Evolutionary conservation across 2,888 invertebrate species (phyloP).

Genomic region (Microplitis manilae): DNA sequence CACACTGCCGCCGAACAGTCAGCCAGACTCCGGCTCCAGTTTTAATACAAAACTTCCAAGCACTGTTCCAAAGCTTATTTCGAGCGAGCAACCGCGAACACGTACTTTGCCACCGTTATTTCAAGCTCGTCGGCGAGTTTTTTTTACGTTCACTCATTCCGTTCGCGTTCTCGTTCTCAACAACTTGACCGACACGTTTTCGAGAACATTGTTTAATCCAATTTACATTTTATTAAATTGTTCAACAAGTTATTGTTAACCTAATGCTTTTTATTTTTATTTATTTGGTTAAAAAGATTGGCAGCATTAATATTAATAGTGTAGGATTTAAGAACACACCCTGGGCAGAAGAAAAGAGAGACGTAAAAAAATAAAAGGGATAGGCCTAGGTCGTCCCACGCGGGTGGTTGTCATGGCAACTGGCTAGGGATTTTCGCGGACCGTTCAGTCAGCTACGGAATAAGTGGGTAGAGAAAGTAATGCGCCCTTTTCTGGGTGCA

Average conservation of each 20-base stretch:
- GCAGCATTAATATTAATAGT: not conserved
- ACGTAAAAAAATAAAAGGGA: constrained; percentile 46
- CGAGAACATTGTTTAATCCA: not conserved
- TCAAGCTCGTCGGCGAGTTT: constrained; percentile 18
- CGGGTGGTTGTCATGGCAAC: constrained; percentile 59
- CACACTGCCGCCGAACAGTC: not conserved
- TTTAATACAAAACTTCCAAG: constrained; percentile 34
- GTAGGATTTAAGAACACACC: constrained; percentile 25
- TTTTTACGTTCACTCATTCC: not conserved
- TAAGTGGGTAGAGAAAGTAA: constrained; percentile 32
- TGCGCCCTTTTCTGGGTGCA: constrained; percentile 41
- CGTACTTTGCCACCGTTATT: constrained; percentile 27
- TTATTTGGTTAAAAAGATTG: not conserved
- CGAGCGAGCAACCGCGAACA: not conserved
- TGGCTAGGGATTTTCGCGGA: constrained; percentile 57
- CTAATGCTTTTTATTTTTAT: not conserved
- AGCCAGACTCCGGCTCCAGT: not conserved
- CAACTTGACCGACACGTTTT: not conserved
- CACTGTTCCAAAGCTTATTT: constrained; percentile 10
- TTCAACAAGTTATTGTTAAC: too few species aligned
- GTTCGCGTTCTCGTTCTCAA: not conserved
- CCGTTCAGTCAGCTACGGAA: constrained; percentile 20
- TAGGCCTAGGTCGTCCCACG: constrained; percentile 51
- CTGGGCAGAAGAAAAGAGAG: constrained; percentile 5
- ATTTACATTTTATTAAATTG: constrained; percentile 4